phyloP scores from a whole-genome alignment of 2,113 vertebrate genomes.

The Lethenteron reissneri region DNA sequence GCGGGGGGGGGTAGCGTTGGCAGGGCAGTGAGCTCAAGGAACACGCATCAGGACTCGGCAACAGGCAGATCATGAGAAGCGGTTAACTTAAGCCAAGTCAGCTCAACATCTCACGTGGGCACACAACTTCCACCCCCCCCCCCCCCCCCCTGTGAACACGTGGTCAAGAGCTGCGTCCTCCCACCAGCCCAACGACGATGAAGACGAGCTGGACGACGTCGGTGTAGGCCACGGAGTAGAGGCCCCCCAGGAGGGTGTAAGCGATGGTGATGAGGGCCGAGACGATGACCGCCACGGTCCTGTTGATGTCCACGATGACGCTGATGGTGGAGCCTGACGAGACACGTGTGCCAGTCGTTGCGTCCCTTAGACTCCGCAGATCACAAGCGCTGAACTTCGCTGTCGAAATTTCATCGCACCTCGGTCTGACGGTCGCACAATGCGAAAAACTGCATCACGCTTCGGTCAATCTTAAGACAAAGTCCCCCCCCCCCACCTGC shows the following conservation, averaged over 20 bases:
- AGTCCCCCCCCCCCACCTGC: too few species aligned
- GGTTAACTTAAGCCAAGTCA: neutral
- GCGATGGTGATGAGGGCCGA: conserved; percentile 21
- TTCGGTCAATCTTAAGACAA: too few species aligned
- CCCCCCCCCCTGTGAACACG: neutral
- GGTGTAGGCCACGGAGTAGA: conserved; percentile 25
- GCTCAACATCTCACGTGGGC: neutral
- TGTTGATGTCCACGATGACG: conserved; percentile 19
- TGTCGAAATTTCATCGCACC: too few species aligned
- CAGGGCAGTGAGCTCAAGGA: too few species aligned
- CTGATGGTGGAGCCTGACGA: conserved; percentile 18
- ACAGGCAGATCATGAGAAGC: neutral
- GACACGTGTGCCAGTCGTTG: neutral
- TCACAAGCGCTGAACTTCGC: too few species aligned
- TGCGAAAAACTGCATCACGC: too few species aligned
- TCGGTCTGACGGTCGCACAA: too few species aligned
- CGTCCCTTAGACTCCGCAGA: too few species aligned
- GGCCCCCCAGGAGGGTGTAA: conserved; percentile 21
- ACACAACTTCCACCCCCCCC: too few species aligned
- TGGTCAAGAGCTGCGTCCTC: neutral
- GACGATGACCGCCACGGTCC: conserved; percentile 14
- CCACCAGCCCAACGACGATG: conserved; percentile 18
- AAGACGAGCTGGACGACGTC: conserved; percentile 21
- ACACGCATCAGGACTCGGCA: neutral
- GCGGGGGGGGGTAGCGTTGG: too few species aligned